These are phyloP conservation scores for Acrocephalus arundinaceus DNA, from an alignment of 2,113 vertebrate genomes.

Conservation along the genomic window DNA sequence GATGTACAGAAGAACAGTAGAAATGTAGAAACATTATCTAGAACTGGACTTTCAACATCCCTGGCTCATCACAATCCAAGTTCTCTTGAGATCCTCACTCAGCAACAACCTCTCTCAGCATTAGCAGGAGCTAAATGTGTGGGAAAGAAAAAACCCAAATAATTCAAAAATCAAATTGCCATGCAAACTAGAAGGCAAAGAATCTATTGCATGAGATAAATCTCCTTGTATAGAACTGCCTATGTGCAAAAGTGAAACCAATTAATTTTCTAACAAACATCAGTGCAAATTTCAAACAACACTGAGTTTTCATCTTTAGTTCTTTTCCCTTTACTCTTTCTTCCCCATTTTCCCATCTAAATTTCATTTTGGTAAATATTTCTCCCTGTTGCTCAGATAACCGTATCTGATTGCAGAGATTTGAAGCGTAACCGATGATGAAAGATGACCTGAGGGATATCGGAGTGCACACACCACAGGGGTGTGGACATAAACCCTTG, in stretches of 20 bases:
- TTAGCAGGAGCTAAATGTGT: not conserved
- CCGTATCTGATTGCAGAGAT: not conserved
- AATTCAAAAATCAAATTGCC: not conserved
- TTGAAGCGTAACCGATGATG: not conserved
- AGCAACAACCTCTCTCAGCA: not conserved
- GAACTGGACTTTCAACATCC: not conserved
- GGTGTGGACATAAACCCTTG: conserved; percentile 41
- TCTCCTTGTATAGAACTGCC: not conserved
- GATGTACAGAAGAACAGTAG: not conserved
- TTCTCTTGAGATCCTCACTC: not conserved
- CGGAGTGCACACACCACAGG: not conserved
- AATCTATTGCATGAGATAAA: not conserved
- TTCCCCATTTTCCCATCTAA: not conserved
- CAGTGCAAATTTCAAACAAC: not conserved
- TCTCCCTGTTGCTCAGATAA: conserved; percentile 22
- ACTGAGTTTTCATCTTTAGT: not conserved
- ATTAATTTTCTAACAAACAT: not conserved
- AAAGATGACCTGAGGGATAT: conserved; percentile 22
- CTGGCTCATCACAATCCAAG: not conserved
- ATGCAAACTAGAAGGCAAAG: not conserved
- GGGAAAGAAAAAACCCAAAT: not conserved
- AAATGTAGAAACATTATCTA: not conserved
- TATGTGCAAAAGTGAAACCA: not conserved
- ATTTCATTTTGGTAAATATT: conserved; percentile 31
- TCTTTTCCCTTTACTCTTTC: not conserved